These are phyloP conservation scores for Melanophora roralis DNA, from an alignment of 2,888 invertebrate species.

Conservation along the genomic window DNA sequence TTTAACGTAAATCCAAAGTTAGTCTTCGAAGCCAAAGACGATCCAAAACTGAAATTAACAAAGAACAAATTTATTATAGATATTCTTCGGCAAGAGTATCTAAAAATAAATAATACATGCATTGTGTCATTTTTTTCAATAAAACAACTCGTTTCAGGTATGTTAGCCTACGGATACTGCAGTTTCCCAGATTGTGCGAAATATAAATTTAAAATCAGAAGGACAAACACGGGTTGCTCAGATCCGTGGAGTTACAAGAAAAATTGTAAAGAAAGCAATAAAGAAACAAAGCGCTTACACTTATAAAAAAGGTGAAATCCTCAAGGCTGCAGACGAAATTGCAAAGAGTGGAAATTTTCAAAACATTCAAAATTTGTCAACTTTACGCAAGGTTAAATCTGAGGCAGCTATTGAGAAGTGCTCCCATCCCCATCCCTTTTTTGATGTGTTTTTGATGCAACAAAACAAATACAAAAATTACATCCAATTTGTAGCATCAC, in stretches of 20 bases:
- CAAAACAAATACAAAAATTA: not conserved
- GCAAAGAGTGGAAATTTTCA: not conserved
- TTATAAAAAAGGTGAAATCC: constrained; percentile 63
- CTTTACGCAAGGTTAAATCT: not conserved
- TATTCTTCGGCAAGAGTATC: not conserved
- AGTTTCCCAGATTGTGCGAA: not conserved
- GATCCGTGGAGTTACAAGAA: not conserved
- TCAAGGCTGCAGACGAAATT: constrained; percentile 3
- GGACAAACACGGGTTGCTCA: not conserved
- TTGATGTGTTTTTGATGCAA: too few relatives aligned
- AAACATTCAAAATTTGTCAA: not conserved
- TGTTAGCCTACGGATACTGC: not conserved
- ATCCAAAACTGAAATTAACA: not conserved
- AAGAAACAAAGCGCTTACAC: not conserved
- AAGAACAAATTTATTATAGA: constrained; percentile 4
- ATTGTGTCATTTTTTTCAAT: not conserved
- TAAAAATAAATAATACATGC: not conserved
- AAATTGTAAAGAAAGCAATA: not conserved
- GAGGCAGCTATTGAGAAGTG: not conserved
- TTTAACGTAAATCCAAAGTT: not conserved
- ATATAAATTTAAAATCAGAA: not conserved
- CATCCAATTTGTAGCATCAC: not conserved
- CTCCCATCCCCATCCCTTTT: too few relatives aligned
- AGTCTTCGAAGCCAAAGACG: not conserved
- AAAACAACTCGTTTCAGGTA: not conserved